Evolutionary conservation across 2,888 invertebrate species (phyloP).

Genomic region (Lumbricus terrestris): DNA sequence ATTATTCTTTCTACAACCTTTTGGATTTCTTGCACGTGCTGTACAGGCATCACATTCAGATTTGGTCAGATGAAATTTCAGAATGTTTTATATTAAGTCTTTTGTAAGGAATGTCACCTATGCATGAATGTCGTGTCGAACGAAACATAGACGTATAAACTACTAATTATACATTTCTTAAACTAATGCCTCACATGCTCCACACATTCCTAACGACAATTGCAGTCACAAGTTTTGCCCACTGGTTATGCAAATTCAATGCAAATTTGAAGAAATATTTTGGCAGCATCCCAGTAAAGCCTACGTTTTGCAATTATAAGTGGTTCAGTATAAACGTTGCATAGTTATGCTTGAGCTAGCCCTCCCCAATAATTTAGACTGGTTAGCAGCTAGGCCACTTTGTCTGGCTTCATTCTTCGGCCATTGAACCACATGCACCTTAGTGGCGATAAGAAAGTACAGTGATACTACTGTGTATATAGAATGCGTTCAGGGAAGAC

Average conservation of each 20-base stretch:
- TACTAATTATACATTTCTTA: background rate
- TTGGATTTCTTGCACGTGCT: background rate
- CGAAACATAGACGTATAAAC: background rate
- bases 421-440: no score
- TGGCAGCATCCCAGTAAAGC: no score
- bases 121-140: background rate
- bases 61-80: background rate
- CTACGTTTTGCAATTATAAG: no score
- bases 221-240: no score
- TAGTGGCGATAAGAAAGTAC: background rate
- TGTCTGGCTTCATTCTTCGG: background rate
- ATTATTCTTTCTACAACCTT: background rate
- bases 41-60: background rate
- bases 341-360: background rate
- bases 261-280: no score
- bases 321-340: no score
- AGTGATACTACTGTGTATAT: no score
- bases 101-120: background rate
- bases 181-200: no score
- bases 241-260: no score
- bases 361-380: background rate
- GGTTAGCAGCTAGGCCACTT: background rate
- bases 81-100: slow-evolving; percentile 3
- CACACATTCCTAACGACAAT: no score
- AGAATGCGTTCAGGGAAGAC: no score